Percentiles rank a stretch among this genome's conserved stretches.
These are phyloP conservation scores for Adelphocoris suturalis DNA, from an alignment of 2,888 invertebrate species.

Conservation along the genomic window DNA sequence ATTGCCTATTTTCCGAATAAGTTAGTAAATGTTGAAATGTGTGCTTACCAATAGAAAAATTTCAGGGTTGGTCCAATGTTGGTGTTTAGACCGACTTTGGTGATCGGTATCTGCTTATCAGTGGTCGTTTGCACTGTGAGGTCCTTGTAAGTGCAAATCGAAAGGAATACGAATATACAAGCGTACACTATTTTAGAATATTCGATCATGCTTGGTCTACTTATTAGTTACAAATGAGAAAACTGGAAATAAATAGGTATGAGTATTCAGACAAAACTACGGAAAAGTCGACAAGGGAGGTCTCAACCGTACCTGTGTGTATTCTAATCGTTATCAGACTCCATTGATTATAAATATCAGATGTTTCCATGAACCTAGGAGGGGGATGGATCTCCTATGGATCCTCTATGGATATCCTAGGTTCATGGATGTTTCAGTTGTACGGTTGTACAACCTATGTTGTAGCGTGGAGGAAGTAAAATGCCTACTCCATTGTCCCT, in stretches of 20 bases:
- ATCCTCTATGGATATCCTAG: too few relatives aligned
- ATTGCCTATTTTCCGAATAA: too few relatives aligned
- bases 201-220: slow-evolving; percentile 73
- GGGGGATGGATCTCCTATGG: too few relatives aligned
- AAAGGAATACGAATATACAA: slow-evolving; percentile 74
- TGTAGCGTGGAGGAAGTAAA: background rate
- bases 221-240: background rate
- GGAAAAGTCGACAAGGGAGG: slow-evolving; percentile 9
- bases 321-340: background rate
- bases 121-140: slow-evolving; percentile 76
- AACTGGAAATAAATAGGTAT: background rate
- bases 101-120: slow-evolving; percentile 83
- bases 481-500: background rate
- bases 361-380: too few relatives aligned
- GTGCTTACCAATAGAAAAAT: slow-evolving; percentile 90
- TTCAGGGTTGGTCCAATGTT: slow-evolving; percentile 88
- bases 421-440: too few relatives aligned
- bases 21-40: too few relatives aligned
- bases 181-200: slow-evolving; percentile 75
- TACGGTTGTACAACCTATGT: background rate
- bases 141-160: slow-evolving; percentile 75
- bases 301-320: background rate
- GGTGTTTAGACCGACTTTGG: slow-evolving; percentile 86
- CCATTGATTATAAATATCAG: slow-evolving; percentile 23
- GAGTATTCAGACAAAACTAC: background rate